These are phyloP conservation scores for Drosophila formosana DNA, from an alignment of 2,888 invertebrate species.

Conservation along the genomic window DNA sequence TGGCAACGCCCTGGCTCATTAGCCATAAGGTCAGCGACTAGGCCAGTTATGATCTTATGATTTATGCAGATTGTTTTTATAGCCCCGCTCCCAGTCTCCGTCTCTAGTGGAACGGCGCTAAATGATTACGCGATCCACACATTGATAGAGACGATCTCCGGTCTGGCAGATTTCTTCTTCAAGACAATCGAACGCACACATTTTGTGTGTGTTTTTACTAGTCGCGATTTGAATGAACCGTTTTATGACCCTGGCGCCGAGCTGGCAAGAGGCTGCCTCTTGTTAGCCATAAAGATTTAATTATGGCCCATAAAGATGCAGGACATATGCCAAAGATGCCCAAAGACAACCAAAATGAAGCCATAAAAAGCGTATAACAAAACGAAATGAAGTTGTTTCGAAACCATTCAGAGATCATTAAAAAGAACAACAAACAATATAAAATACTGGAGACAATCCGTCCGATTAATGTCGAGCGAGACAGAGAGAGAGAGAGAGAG, in stretches of 20 bases:
- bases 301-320: slow-evolving; percentile 58
- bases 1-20: slow-evolving; percentile 73
- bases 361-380: slow-evolving; percentile 58
- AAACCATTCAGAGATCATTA: slow-evolving; percentile 46
- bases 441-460: slow-evolving; percentile 6
- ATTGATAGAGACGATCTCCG: slow-evolving; percentile 16
- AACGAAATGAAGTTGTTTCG: slow-evolving; percentile 70
- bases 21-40: slow-evolving; percentile 13
- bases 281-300: slow-evolving; percentile 72
- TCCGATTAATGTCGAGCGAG: background rate
- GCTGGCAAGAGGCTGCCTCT: slow-evolving; percentile 3
- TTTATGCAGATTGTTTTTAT: slow-evolving; percentile 60
- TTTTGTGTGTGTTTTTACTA: slow-evolving; percentile 55
- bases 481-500: background rate
- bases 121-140: slow-evolving; percentile 52
- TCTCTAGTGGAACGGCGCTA: slow-evolving; percentile 33
- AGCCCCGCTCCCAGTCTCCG: slow-evolving; percentile 4
- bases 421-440: background rate
- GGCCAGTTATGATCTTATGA: slow-evolving; percentile 33
- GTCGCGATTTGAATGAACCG: slow-evolving; percentile 55
- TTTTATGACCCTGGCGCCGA: slow-evolving; percentile 53
- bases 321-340: slow-evolving; percentile 19
- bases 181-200: slow-evolving; percentile 37
- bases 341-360: slow-evolving; percentile 64
- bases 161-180: too few species aligned